Conservation (phyloP, 2,888 invertebrate genomes). For the Chydorus sphaericus region DNA sequence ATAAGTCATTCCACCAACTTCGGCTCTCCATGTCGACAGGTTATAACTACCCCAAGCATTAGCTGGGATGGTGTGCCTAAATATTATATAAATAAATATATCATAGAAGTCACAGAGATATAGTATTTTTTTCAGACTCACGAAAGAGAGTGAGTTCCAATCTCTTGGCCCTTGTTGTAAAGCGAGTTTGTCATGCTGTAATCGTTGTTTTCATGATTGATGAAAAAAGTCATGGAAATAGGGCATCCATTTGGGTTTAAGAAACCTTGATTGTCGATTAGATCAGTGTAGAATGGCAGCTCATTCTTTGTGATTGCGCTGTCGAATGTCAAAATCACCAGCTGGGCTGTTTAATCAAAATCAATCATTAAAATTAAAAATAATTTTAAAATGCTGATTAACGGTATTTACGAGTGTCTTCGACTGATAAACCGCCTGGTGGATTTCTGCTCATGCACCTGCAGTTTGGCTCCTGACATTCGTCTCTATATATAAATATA, state of each 20-base stretch:
- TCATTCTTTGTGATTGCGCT: slow-evolving; percentile 38
- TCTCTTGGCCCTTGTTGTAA: slow-evolving; percentile 44
- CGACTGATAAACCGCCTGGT: neutral
- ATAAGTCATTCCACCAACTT: neutral
- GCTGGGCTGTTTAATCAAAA: slow-evolving; percentile 34
- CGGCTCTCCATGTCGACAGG: neutral
- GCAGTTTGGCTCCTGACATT: neutral
- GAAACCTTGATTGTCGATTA: slow-evolving; percentile 35
- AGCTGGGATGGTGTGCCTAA: no score
- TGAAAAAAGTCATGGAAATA: slow-evolving; percentile 48
- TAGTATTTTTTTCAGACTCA: neutral
- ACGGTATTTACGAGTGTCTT: neutral
- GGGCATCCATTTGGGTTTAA: slow-evolving; percentile 53
- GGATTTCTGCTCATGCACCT: neutral
- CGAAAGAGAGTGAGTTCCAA: slow-evolving; percentile 50
- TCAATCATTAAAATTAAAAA: neutral
- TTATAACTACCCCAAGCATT: no score
- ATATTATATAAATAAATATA: no score
- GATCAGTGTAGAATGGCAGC: slow-evolving; percentile 33
- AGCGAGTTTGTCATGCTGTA: slow-evolving; percentile 46
- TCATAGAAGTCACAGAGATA: no score
- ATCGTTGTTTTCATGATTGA: slow-evolving; percentile 57
- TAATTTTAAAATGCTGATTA: neutral
- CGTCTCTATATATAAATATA: no score
- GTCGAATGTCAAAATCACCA: slow-evolving; percentile 50